Base-by-base conservation (phyloP, 2,797 vertebrate genomes). In the Ptychobarbus kaznakovi region DNA sequence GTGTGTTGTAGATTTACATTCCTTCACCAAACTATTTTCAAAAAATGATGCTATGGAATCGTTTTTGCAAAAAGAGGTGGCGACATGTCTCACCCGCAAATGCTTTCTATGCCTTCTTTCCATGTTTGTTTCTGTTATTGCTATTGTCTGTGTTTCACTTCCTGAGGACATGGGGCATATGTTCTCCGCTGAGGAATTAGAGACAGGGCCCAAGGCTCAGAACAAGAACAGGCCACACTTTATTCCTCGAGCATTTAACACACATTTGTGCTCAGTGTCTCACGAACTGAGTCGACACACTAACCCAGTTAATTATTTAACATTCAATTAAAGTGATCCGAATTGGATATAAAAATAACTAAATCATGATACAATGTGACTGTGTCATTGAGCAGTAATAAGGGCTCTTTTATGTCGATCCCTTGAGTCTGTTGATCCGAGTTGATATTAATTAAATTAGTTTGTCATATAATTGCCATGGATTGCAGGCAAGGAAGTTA, bases 131-230 rank as follows among this genome's bases (percentile, higher is more conserved):
- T 76, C 32, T 76, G 74, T 20, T 38, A 56, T 38, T 22, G 28
- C 74, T 56, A 56, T 82, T 63, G 82, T 66, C 38, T 76, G 72
- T 18, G 25, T 75, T 20, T 44, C 5, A 58, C 16, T 83, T 76
- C 72, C 40, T 51, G 25, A 51, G 32, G 72, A 15, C 72, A 53
- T 56, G 18, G 49, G 49, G 0, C 51, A 44, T 58, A 42, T 44
- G 16, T 83, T 32, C 49, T 35, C 18, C 25, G 20, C 49, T 11
- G 49, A 76, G 74, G 32, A 76, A 20, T 35, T 5, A 20, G 49
- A 76, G 49, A 76, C 49, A 22, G 25, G 25, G 49, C 28, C 49
- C 25, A 20, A 38, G 44, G 72, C 70, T 65, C 69, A 61, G 51
- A 73, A 32, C 74, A 56, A 56, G 49, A 53, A 56, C 32, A 53